Evolutionary conservation across 1,140 invertebrate genomes (phyloP), one percentile per base, ranked within the genome.

Genomic region (Odontomachus brunneus): DNA sequence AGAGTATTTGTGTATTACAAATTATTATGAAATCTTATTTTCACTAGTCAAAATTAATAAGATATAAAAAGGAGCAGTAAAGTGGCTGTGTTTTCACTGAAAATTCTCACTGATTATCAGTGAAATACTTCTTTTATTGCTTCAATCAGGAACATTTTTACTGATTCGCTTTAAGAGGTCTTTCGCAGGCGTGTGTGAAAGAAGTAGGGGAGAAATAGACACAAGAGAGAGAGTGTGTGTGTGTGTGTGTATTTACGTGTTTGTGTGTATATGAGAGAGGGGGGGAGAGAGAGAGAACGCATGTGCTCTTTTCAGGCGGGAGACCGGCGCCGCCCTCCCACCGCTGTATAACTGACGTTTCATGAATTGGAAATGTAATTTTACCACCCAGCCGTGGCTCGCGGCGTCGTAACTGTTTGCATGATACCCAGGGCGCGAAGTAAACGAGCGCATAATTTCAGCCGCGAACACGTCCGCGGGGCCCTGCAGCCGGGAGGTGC

Each of bases 291-390:
- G 73, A 78, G 22, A 38, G 38, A 51, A 71, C 67, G 60, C 55
- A 67, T 38, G 57, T 57, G 81, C 82, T 72, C 59, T 88, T 82
- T 81, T 86, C 81, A 71, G 33, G 73, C 65, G 49, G n/a, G 71
- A 51, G 76, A 62, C 80, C 80, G 60, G 62, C 83, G 86, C 87
- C 71, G 80, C 84, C 74, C 85, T 87, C 80, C 78, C 83, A 55
- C 57, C 82, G 63, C 86, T 91, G 90, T 91, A 89, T 90, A 91
- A 91, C 92, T 93, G 92, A 93, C 92, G 82, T 93, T 93, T 93
- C 92, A 93, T 93, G 92, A 93, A 93, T 93, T 93, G 92, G 92
- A 93, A 93, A 93, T 93, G 92, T 93, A 93, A 93, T 93, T 93
- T 93, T 90, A 92, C 91, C 90, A 73, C 82, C 60, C 55, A 84